A percentile compares a stretch with the other conserved stretches of the same genome.
These are phyloP conservation scores for Erythrolamprus reginae DNA, from an alignment of 2,113 vertebrate species.

Conservation along the genomic window DNA sequence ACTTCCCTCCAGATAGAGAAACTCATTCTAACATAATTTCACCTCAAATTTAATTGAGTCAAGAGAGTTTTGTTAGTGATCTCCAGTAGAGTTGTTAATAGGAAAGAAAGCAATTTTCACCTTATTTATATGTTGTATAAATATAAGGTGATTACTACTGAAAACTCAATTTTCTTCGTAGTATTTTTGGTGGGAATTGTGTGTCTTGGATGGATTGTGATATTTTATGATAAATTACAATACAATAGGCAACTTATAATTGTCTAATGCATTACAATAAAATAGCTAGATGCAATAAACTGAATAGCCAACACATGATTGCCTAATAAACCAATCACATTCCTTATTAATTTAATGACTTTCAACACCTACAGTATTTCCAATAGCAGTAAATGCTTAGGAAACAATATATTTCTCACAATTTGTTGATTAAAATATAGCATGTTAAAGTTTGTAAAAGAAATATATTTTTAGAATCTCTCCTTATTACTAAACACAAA, in stretches of 20 bases:
- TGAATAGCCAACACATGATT: background rate
- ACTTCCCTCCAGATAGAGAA: background rate
- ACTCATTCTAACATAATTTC: conserved; percentile 25
- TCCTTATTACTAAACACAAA: background rate
- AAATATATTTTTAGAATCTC: background rate
- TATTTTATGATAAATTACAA: background rate
- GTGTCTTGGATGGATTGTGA: background rate
- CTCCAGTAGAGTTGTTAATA: conserved; percentile 28
- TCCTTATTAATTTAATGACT: background rate
- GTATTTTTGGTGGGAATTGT: background rate
- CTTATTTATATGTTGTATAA: conserved; percentile 25
- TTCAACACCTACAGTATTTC: background rate
- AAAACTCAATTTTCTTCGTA: background rate
- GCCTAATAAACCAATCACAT: background rate
- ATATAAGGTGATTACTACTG: conserved; percentile 11
- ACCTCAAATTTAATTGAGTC: conserved; percentile 14
- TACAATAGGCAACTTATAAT: background rate
- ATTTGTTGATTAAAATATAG: background rate
- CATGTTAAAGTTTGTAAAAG: background rate
- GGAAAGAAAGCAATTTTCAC: background rate
- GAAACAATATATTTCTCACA: background rate
- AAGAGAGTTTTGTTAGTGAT: background rate
- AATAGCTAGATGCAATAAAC: background rate
- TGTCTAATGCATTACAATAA: background rate
- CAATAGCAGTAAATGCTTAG: background rate